These are phyloP conservation scores for Cepphus grylle DNA, from an alignment of 2,113 vertebrate species.

Conservation along the genomic window DNA sequence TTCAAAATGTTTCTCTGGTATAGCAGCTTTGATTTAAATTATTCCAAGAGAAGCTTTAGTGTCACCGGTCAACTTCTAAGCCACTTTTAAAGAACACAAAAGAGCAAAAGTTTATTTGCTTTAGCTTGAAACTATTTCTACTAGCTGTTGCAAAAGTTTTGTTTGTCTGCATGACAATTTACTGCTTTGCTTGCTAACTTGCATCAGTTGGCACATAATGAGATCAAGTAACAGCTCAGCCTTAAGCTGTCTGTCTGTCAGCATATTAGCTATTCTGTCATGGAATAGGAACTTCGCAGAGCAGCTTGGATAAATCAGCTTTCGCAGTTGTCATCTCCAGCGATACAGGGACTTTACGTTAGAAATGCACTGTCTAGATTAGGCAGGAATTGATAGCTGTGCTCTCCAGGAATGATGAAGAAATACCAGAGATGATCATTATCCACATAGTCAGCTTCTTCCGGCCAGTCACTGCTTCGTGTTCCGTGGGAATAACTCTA, in stretches of 20 bases:
- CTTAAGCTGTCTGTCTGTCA: conserved; percentile 47
- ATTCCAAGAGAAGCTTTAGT: background rate
- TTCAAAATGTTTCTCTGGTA: background rate
- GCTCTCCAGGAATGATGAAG: conserved; percentile 20
- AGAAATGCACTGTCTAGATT: conserved; percentile 20
- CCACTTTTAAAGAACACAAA: background rate
- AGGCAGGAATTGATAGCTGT: conserved; percentile 22
- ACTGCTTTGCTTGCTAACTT: background rate
- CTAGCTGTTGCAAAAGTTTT: background rate
- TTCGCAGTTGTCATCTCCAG: conserved; percentile 36
- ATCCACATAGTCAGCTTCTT: background rate
- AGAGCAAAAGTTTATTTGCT: background rate
- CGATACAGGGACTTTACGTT: background rate
- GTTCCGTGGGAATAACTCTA: background rate
- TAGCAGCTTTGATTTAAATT: background rate
- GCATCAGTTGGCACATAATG: conserved; percentile 36
- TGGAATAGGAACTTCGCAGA: background rate
- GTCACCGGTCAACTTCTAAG: background rate
- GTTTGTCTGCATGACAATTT: background rate
- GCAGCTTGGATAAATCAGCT: conserved; percentile 53
- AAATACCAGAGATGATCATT: background rate
- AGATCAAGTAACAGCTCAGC: conserved; percentile 40
- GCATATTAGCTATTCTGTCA: conserved; percentile 17
- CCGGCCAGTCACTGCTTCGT: background rate
- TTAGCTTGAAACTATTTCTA: background rate